These are phyloP conservation scores for Siniperca obscura DNA, from an alignment of 2,797 vertebrate species.

Conservation along the genomic window DNA sequence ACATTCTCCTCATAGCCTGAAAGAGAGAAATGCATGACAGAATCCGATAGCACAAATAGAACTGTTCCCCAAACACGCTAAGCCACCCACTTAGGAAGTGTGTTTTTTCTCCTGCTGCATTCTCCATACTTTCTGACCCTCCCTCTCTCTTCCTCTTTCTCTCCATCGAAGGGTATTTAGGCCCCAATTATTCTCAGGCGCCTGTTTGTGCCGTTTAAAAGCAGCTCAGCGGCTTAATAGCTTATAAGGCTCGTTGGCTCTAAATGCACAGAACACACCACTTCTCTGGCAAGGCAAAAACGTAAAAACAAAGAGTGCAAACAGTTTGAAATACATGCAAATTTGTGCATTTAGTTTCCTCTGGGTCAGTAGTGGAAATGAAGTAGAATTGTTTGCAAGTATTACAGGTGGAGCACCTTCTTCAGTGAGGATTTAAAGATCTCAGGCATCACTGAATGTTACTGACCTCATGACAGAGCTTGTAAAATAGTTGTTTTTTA, in stretches of 20 bases:
- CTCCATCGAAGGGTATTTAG: slow-evolving; percentile 12
- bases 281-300: slow-evolving; percentile 14
- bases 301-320: slow-evolving; percentile 12
- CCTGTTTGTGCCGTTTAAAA: slow-evolving; percentile 32
- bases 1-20: slow-evolving; percentile 45
- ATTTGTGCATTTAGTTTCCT: neutral
- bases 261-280: slow-evolving; percentile 26
- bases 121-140: neutral
- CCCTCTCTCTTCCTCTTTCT: neutral
- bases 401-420: neutral
- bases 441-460: slow-evolving; percentile 2
- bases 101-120: slow-evolving; percentile 11
- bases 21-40: slow-evolving; percentile 67
- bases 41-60: slow-evolving; percentile 81
- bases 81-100: slow-evolving; percentile 62
- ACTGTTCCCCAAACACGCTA: slow-evolving; percentile 65
- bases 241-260: slow-evolving; percentile 44
- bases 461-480: slow-evolving; percentile 58
- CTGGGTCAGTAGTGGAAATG: neutral
- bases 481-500: slow-evolving; percentile 72
- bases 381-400: neutral
- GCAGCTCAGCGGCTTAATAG: slow-evolving; percentile 30
- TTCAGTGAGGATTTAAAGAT: slow-evolving; percentile 5
- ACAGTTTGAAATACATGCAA: neutral
- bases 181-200: slow-evolving; percentile 44